Evolutionary conservation across 2,888 invertebrate species (phyloP).

Genomic region (Agrotis exclamationis): DNA sequence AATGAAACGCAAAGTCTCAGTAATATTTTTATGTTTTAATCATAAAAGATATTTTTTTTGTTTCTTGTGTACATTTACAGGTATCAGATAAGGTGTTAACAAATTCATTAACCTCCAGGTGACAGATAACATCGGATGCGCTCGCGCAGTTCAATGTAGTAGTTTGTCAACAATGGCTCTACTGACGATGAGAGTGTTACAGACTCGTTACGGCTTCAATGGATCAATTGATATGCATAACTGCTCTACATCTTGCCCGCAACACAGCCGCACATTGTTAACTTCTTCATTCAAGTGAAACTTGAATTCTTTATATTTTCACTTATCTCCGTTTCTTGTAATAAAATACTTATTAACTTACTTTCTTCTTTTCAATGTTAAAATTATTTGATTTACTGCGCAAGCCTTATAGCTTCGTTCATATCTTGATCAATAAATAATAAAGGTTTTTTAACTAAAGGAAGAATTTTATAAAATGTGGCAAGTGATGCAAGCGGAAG

Average conservation of each 20-base stretch:
- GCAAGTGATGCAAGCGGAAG: neutral
- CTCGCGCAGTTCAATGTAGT: slow-evolving; percentile 38
- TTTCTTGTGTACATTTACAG: slow-evolving; percentile 29
- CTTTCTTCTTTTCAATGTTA: slow-evolving; percentile 3
- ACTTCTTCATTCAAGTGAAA: slow-evolving; percentile 44
- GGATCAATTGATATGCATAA: slow-evolving; percentile 81
- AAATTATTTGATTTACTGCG: neutral
- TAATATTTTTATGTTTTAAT: slow-evolving; percentile 46
- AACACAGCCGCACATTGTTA: slow-evolving; percentile 65
- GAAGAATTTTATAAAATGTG: neutral
- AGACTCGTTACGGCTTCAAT: slow-evolving; percentile 75
- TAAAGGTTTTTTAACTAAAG: neutral
- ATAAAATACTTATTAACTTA: no score
- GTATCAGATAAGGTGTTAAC: slow-evolving; percentile 42
- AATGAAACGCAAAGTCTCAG: slow-evolving; percentile 57
- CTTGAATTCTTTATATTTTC: slow-evolving; percentile 4
- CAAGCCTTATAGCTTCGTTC: neutral
- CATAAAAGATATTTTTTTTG: slow-evolving; percentile 23
- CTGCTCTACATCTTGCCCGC: slow-evolving; percentile 67
- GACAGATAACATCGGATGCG: slow-evolving; percentile 52
- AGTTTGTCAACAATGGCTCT: slow-evolving; percentile 66
- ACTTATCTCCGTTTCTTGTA: slow-evolving; percentile 4
- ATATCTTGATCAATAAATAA: slow-evolving; percentile 3
- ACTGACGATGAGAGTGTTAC: slow-evolving; percentile 68
- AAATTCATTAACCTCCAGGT: slow-evolving; percentile 41